Evolutionary conservation across 2,113 vertebrate genomes (phyloP).

Genomic region (Petrocephalus zakoni): DNA sequence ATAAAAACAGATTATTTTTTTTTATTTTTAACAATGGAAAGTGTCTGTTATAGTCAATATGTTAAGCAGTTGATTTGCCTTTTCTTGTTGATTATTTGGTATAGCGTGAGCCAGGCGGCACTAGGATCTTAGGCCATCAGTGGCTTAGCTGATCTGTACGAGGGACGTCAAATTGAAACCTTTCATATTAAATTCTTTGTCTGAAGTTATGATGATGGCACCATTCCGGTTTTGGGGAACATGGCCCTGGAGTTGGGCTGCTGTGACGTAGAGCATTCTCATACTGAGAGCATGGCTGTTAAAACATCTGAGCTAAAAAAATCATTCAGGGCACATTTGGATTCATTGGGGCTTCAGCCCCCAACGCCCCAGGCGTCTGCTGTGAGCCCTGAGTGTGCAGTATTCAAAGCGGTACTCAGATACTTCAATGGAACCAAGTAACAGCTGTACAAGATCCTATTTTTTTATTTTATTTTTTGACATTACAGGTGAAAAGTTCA

Average conservation of each 20-base stretch:
- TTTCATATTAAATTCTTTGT: neutral
- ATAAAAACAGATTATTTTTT: neutral
- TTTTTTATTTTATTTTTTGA: neutral
- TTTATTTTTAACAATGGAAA: neutral
- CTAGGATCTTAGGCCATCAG: neutral
- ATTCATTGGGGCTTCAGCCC: neutral
- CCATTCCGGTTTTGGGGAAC: neutral
- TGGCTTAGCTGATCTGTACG: neutral
- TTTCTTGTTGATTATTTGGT: neutral
- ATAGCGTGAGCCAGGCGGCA: neutral
- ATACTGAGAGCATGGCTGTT: neutral
- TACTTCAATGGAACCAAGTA: neutral
- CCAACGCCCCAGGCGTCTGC: neutral
- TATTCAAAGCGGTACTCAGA: neutral
- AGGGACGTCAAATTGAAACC: neutral
- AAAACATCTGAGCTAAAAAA: neutral
- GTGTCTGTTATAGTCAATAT: neutral
- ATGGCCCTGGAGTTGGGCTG: neutral
- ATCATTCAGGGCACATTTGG: neutral
- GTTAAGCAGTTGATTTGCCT: neutral
- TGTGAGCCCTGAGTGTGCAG: neutral
- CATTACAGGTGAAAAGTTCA: neutral
- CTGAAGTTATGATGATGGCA: neutral
- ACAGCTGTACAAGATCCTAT: neutral
- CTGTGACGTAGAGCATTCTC: neutral